Conservation (phyloP, 1,140 invertebrate genomes). For the Thaumetopoea pityocampa region DNA sequence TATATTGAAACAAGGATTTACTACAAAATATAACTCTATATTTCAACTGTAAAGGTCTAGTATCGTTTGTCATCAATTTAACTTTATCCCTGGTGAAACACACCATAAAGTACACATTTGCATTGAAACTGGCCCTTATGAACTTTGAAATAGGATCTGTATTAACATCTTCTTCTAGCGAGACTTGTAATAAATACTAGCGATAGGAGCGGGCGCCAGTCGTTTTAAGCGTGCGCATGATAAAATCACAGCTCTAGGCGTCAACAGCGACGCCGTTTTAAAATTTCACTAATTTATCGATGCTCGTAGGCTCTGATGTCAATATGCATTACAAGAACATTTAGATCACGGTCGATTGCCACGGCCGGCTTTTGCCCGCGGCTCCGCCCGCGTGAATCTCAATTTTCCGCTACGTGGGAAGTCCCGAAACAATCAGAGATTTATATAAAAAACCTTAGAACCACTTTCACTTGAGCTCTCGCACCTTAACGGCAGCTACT, state of each 20-base stretch:
- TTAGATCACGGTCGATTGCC: conserved; percentile 7
- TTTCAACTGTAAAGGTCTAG: conserved; percentile 25
- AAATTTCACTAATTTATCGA: conserved; percentile 37
- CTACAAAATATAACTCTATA: conserved; percentile 31
- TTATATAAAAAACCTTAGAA: too few relatives aligned
- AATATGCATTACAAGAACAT: conserved; percentile 8
- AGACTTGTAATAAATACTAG: conserved; percentile 48
- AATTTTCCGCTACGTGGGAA: conserved; percentile 3
- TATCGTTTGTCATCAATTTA: conserved; percentile 23
- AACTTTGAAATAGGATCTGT: conserved; percentile 48
- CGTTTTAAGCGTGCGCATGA: conserved; percentile 45
- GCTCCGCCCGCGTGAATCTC: background rate
- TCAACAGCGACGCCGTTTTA: conserved; percentile 40
- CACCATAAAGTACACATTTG: conserved; percentile 38
- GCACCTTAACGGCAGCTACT: too few relatives aligned
- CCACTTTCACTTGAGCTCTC: too few relatives aligned
- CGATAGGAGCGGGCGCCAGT: conserved; percentile 64
- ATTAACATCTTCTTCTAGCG: conserved; percentile 53
- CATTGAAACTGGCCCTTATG: conserved; percentile 51
- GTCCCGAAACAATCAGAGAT: too few relatives aligned
- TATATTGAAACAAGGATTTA: conserved; percentile 32
- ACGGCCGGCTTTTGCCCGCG: too few relatives aligned
- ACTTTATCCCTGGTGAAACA: conserved; percentile 31
- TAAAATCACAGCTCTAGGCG: conserved; percentile 51
- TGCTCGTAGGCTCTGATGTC: background rate